Base-by-base conservation (phyloP, 2,113 vertebrate species). In the Mastomys coucha region DNA sequence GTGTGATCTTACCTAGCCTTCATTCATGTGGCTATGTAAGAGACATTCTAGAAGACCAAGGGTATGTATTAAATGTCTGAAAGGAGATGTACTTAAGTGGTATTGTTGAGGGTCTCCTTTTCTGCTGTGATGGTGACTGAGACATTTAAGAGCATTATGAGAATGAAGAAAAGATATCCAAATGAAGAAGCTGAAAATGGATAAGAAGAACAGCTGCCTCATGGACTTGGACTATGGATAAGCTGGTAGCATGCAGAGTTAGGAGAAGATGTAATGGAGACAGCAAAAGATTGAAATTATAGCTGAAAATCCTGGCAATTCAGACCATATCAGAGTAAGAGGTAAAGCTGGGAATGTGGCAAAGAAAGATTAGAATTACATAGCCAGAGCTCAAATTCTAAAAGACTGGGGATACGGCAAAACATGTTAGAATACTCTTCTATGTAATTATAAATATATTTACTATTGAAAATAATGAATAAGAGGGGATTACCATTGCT, bases 201-300 rank as follows among this genome's bases (percentile, higher is more conserved):
- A 20, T 39, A 28, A 5, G 14, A 19, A 19, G 53, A 0, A 4
- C 4, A 85, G 45, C 26, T 3, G 0, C 20, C 5, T n/a, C 75
- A 5, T 65, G 81, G 42, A n/a, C 5, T 56, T 49, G 0, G 67
- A 17, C 13, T 69, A 31, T 67, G 67, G 31, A 36, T 69, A 69
- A 36, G 31, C 17, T 72, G 70, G 36, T 72, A 72, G 36, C 36
- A n/a, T 19, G 16, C 36, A 20, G 7, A n/a, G 69, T n/a, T 72
- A 19, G 69, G 36, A 20, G 16, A 19, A 19, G 36, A 36, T 36
- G 17, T 72, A 72, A 72, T 39, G 36, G 56, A 51, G 24, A 20
- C 67, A 49, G 24, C 60, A 84, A 33, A 80, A 89, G 45, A 51
- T 2, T 24, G 14, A 26, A 56, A 82, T 8, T 14, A n/a, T 7